These are phyloP conservation scores for Phrynocephalus vlangalii DNA, from an alignment of 2,797 vertebrate genomes.

Conservation along the genomic window DNA sequence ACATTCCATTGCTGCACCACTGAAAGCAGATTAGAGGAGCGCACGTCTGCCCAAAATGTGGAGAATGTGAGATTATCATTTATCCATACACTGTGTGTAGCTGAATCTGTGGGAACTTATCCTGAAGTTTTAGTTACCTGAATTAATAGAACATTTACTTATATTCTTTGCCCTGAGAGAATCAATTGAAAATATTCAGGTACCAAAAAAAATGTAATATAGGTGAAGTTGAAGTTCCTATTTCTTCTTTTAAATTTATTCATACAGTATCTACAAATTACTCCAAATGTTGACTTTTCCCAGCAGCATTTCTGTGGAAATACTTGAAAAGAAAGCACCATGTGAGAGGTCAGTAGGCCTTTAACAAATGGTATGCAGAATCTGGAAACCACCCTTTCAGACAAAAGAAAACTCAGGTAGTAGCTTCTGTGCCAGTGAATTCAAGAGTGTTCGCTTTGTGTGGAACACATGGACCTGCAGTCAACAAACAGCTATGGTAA, in stretches of 20 bases:
- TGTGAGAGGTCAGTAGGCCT: not conserved
- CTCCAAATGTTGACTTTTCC: too few species aligned
- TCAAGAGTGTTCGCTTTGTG: not conserved
- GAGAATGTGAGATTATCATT: not conserved
- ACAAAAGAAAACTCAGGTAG: not conserved
- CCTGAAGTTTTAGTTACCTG: not conserved
- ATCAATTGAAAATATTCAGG: not conserved
- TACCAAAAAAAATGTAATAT: not conserved
- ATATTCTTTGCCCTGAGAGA: not conserved
- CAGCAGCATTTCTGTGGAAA: too few species aligned
- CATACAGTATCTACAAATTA: not conserved
- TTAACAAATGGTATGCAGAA: not conserved
- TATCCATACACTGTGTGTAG: not conserved
- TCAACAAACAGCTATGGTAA: not conserved
- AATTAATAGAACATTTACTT: not conserved
- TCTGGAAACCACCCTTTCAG: not conserved
- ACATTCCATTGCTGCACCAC: not conserved
- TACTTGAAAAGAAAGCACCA: too few species aligned
- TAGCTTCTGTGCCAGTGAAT: not conserved
- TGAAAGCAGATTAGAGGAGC: not conserved
- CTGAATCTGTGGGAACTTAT: too few species aligned
- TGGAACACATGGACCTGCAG: not conserved
- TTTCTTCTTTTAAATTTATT: not conserved
- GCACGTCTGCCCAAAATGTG: too few species aligned
- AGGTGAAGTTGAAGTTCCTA: not conserved